phyloP scores from a whole-genome alignment of 2,888 invertebrate species.

The Pristionchus exspectatus region DNA sequence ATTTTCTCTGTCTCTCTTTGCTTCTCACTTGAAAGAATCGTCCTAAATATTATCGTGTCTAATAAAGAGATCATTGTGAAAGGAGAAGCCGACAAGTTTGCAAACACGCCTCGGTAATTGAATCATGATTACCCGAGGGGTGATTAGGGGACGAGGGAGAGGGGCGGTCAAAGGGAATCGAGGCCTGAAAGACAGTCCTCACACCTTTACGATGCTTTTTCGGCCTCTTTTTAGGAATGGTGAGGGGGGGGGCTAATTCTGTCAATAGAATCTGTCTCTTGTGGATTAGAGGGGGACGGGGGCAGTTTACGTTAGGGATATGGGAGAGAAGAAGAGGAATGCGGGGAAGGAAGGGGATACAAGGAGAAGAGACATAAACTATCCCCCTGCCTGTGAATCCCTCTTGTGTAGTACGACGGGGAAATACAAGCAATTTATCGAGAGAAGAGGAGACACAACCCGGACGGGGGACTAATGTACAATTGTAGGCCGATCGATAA shows the following conservation, averaged over 20 bases:
- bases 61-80: constrained; percentile 46
- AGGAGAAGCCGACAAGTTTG: constrained; percentile 17
- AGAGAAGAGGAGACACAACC: not conserved
- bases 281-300: constrained; percentile 40
- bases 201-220: constrained; percentile 31
- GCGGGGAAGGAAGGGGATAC: constrained; percentile 28
- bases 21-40: constrained; percentile 29
- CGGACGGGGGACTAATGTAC: not conserved
- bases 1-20: not conserved
- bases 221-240: constrained; percentile 9
- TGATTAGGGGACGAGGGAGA: not conserved
- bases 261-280: constrained; percentile 50
- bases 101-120: not conserved
- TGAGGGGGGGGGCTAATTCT: not conserved
- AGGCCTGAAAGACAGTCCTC: constrained; percentile 18
- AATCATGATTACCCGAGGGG: constrained; percentile 30
- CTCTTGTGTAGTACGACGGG: not conserved
- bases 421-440: constrained; percentile 11
- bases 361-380: constrained; percentile 8
- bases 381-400: not conserved
- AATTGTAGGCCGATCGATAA: not conserved
- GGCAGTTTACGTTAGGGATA: constrained; percentile 50
- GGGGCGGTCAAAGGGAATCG: not conserved
- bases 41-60: constrained; percentile 50
- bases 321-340: not conserved